Percentiles rank a stretch among this genome's conserved stretches.
Evolutionary conservation across 2,113 vertebrate genomes (phyloP).

Genomic region (Bagarius yarrelli): DNA sequence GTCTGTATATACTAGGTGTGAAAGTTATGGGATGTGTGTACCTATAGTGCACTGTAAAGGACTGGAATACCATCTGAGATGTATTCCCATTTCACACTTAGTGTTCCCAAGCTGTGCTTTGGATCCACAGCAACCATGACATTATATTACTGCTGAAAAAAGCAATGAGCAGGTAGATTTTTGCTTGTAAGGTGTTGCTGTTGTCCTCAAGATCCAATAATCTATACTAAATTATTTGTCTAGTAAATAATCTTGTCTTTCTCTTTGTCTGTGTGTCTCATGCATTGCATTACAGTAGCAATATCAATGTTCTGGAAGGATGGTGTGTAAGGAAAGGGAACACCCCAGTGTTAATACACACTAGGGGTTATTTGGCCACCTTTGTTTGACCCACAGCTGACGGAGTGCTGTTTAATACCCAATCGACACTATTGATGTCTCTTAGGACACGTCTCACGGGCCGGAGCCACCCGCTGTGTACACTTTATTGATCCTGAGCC

Average conservation of each 20-base stretch:
- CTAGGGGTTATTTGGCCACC: slow-evolving; percentile 57
- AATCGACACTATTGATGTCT: slow-evolving; percentile 76
- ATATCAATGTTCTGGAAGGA: slow-evolving; percentile 59
- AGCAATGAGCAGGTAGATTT: background rate
- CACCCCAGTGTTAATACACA: slow-evolving; percentile 66
- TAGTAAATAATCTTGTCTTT: background rate
- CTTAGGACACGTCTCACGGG: slow-evolving; percentile 56
- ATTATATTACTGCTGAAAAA: background rate
- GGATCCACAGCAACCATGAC: background rate
- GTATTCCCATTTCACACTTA: background rate
- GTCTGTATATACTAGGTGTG: background rate
- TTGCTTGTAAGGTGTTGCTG: background rate
- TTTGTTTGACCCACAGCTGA: slow-evolving; percentile 59
- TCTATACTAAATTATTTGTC: too few relatives aligned
- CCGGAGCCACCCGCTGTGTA: slow-evolving; percentile 34
- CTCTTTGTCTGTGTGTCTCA: background rate
- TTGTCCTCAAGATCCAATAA: background rate
- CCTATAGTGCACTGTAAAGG: background rate
- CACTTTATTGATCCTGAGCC: slow-evolving; percentile 67
- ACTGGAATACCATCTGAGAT: background rate
- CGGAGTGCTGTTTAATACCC: slow-evolving; percentile 76
- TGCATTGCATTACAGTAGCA: background rate
- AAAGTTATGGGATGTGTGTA: background rate
- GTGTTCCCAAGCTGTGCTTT: background rate
- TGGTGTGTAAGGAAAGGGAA: slow-evolving; percentile 61